Base-by-base conservation (phyloP, 2,113 vertebrate species). In the Callorhinus ursinus region DNA sequence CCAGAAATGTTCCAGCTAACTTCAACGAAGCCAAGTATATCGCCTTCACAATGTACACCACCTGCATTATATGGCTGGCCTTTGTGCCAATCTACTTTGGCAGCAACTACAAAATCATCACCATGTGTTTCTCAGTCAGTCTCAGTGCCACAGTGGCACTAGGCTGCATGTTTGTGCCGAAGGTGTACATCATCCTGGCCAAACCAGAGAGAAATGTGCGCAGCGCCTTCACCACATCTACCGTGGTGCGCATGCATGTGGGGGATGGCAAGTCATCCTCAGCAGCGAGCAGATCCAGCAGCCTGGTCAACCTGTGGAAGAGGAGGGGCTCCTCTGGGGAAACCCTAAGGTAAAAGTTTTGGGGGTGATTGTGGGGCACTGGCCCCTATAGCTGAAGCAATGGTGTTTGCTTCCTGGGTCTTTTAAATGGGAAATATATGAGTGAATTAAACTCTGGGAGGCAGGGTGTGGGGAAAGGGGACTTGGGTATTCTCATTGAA, bases 71-170 rank as follows among this genome's bases (percentile, higher is more conserved):
- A 96, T 99, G 99, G 99, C 98, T 99, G 98, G 99, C 99, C 85
- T 99, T 99, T 33, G 99, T 99, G 92, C 99, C 99, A 93, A 99
- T 99, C 98, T 99, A 99, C 99, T 99, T 99, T 88, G 99, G 99
- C 97, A 99, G 99, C 98, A 99, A 99, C 98, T 99, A 99, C 99
- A 99, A 99, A 99, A 99, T 99, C 97, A 99, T 99, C 98, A 99
- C 99, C 93, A 99, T 99, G 99, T 99, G 99, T 98, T 99, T 99
- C 99, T 99, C 99, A 0, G 99, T 99, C 84, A 99, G 99, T 97
- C 99, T 99, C 97, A 99, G 99, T 22, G 99, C 99, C 98, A 99
- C 99, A 0, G 99, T 99, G 98, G 99, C 99, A 0, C 99, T 99
- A 0, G 99, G 99, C 97, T 99, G 99, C 85, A 99, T 99, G 99